phyloP scores from a whole-genome alignment of 2,797 vertebrate species.

The Rhabdomys pumilio region DNA sequence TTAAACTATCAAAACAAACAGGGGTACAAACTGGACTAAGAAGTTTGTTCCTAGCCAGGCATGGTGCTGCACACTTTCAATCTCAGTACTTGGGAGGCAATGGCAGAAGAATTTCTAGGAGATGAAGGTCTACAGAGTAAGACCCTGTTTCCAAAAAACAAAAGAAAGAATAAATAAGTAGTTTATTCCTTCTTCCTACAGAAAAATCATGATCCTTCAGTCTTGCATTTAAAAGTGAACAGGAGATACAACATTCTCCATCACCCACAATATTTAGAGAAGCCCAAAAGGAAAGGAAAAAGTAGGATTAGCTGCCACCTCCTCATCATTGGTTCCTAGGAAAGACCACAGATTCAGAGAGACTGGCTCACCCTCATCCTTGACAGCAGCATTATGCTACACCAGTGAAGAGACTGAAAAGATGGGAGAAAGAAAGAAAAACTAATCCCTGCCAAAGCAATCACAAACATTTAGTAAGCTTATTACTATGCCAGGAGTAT shows the following conservation, averaged over 20 bases:
- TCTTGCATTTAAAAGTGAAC: conserved; percentile 14
- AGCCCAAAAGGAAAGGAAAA: neutral
- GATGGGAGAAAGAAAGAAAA: neutral
- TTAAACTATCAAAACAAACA: conserved; percentile 8
- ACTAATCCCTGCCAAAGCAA: neutral
- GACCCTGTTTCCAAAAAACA: neutral
- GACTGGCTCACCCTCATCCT: neutral
- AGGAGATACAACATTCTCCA: neutral
- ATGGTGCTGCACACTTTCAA: neutral
- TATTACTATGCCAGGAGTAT: neutral
- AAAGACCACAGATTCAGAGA: neutral
- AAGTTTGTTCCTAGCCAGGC: neutral
- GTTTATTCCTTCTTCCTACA: neutral
- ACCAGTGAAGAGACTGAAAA: no score
- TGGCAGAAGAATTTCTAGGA: neutral
- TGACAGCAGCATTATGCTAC: neutral
- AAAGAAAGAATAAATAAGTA: neutral
- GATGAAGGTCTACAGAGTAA: neutral
- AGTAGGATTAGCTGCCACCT: neutral
- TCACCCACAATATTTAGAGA: neutral
- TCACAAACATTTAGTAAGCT: neutral
- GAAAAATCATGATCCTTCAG: neutral
- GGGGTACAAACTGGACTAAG: neutral
- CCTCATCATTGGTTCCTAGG: neutral
- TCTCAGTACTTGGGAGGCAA: neutral